These are phyloP conservation scores for Drosophila pseudoobscura DNA, from an alignment of 1,140 invertebrate species.

Conservation along the genomic window DNA sequence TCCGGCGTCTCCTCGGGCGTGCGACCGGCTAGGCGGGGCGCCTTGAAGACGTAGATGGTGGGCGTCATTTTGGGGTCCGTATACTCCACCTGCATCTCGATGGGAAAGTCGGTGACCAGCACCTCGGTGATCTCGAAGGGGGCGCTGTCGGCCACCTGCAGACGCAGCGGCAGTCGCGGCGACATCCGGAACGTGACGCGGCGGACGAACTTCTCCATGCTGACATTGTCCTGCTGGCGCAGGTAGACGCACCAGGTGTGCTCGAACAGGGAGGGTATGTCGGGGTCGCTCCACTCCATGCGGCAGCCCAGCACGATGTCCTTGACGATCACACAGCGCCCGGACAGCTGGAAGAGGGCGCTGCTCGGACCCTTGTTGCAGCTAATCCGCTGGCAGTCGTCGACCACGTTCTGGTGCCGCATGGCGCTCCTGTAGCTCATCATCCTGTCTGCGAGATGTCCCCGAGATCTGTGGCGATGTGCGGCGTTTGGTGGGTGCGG, in stretches of 20 bases:
- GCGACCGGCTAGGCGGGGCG: conserved; percentile 37
- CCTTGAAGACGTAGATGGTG: conserved; percentile 58
- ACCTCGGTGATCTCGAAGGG: conserved; percentile 70
- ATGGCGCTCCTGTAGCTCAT: conserved; percentile 45
- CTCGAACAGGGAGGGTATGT: conserved; percentile 50
- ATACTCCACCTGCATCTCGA: conserved; percentile 64
- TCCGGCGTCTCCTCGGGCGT: conserved; percentile 51
- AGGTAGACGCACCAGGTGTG: conserved; percentile 68
- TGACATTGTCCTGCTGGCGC: conserved; percentile 14
- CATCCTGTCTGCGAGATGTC: too few relatives aligned
- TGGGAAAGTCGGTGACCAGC: conserved; percentile 56
- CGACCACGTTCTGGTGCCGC: conserved; percentile 26
- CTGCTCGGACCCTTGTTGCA: conserved; percentile 27
- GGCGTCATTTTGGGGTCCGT: conserved; percentile 45
- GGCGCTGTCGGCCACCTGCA: conserved; percentile 61
- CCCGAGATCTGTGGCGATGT: too few relatives aligned
- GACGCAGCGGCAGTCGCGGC: conserved; percentile 53
- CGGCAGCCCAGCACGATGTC: conserved; percentile 53
- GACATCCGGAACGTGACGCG: conserved; percentile 66
- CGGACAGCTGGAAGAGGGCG: background rate
- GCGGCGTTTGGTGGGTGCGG: too few relatives aligned
- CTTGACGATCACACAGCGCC: conserved; percentile 43
- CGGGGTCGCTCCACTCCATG: conserved; percentile 47
- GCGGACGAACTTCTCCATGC: conserved; percentile 46
- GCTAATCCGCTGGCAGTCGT: conserved; percentile 54